phyloP scores from a whole-genome alignment of 2,797 vertebrate species.

The Sylvilagus floridanus region DNA sequence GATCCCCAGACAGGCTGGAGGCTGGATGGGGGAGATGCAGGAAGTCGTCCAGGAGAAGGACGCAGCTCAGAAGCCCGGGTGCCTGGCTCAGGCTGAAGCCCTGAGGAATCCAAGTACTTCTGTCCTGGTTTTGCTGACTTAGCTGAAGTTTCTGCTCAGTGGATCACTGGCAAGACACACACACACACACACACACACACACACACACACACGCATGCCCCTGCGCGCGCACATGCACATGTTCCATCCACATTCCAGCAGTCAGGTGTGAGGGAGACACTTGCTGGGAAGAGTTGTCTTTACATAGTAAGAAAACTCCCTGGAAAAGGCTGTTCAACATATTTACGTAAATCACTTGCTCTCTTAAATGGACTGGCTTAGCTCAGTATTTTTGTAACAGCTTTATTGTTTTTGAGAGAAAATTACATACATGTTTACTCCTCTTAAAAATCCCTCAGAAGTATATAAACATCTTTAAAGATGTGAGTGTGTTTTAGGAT shows the following conservation, averaged over 20 bases:
- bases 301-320: neutral
- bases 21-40: neutral
- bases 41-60: neutral
- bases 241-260: neutral
- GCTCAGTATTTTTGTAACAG: neutral
- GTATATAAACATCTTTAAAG: neutral
- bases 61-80: neutral
- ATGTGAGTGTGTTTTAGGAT: neutral
- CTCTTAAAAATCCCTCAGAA: constrained; percentile 10
- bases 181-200: neutral
- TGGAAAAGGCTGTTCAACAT: neutral
- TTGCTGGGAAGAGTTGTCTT: neutral
- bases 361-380: neutral
- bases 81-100: constrained; percentile 24
- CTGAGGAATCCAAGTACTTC: constrained; percentile 38
- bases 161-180: neutral
- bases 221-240: no score
- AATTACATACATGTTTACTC: neutral
- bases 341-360: neutral
- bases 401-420: constrained; percentile 5
- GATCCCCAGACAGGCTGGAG: neutral
- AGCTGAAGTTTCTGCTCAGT: neutral
- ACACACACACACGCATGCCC: neutral
- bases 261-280: neutral
- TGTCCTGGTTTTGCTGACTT: constrained; percentile 58